Conservation (phyloP, 2,888 invertebrate species). For the Venusia cambrica region DNA sequence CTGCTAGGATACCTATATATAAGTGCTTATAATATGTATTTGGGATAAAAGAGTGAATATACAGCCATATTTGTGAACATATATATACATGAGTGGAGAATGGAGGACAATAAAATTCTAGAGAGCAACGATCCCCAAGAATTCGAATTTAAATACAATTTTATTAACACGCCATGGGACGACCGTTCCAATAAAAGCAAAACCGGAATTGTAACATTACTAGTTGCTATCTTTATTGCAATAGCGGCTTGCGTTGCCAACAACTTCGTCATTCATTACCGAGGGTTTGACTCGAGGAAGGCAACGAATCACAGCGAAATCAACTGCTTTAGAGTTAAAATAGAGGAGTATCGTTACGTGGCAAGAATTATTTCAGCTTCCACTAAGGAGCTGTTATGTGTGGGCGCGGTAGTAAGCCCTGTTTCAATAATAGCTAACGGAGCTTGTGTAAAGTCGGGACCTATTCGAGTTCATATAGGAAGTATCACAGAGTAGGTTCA, state of each 20-base stretch:
- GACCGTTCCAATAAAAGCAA: slow-evolving; percentile 58
- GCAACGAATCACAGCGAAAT: slow-evolving; percentile 33
- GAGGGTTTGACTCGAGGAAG: slow-evolving; percentile 29
- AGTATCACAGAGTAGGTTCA: slow-evolving; percentile 47
- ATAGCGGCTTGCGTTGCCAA: slow-evolving; percentile 49
- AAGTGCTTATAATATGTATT: too few relatives aligned
- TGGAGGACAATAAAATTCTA: slow-evolving; percentile 47
- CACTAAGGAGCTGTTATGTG: slow-evolving; percentile 55
- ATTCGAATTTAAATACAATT: slow-evolving; percentile 53
- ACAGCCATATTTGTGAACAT: too few relatives aligned
- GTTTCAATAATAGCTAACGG: slow-evolving; percentile 55
- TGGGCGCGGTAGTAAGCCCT: slow-evolving; percentile 58
- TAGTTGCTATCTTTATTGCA: slow-evolving; percentile 49
- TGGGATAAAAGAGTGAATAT: too few relatives aligned
- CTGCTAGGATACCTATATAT: too few relatives aligned
- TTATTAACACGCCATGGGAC: slow-evolving; percentile 64
- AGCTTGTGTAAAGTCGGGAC: slow-evolving; percentile 56
- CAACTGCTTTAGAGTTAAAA: slow-evolving; percentile 53
- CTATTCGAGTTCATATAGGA: slow-evolving; percentile 54
- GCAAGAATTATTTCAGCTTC: slow-evolving; percentile 58
- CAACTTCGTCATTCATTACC: slow-evolving; percentile 56
- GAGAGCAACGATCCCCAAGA: slow-evolving; percentile 38
- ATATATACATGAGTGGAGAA: too few relatives aligned
- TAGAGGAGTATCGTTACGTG: slow-evolving; percentile 50
- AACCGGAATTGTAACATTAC: slow-evolving; percentile 48